Base-by-base conservation (phyloP, 2,113 vertebrate genomes). In the Trichechus manatus region DNA sequence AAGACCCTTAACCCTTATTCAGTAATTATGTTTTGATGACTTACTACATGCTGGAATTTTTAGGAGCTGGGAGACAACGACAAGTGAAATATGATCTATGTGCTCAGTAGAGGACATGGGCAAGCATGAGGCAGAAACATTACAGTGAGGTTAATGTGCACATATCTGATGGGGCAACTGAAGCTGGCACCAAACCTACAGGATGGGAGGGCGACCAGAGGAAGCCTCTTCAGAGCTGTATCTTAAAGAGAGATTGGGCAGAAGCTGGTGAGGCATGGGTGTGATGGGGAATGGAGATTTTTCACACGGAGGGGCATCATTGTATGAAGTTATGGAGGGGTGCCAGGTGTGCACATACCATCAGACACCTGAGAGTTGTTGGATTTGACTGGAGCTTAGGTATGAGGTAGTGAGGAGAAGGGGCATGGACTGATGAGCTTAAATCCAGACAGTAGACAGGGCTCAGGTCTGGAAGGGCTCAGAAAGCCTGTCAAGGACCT, bases 121-220 rank as follows among this genome's bases (percentile, higher is more conserved):
- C n/a, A 29, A 56, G 42, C 77, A 4, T 0, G 1, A 44, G 68
- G 94, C 36, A 77, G 93, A 42, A 63, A 83, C 9, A 25, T 1
- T 66, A 29, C 44, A n/a, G 47, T 42, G 36, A 75, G 47, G 87
- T 25, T 4, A 39, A 11, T 27, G 31, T 14, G 29, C 25, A 47
- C 0, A 6, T 44, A n/a, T 1, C 13, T 50, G 31, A 11, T 0
- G 72, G 25, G 47, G 20, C 25, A 47, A 17, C 23, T 3, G 22
- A 81, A 56, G n/a, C 31, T 14, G 36, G 29, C 14, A 1, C 36
- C 27, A 56, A 14, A 36, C 31, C 44, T 6, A 23, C 20, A 39
- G 85, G 61, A 47, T n/a, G 29, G 23, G 66, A 75, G 0, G 5
- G 22, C 7, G 90, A 22, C 13, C 31, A 47, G 8, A 66, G 36